Conservation (phyloP, 2,888 invertebrate species). For the Coelopa pilipes region DNA sequence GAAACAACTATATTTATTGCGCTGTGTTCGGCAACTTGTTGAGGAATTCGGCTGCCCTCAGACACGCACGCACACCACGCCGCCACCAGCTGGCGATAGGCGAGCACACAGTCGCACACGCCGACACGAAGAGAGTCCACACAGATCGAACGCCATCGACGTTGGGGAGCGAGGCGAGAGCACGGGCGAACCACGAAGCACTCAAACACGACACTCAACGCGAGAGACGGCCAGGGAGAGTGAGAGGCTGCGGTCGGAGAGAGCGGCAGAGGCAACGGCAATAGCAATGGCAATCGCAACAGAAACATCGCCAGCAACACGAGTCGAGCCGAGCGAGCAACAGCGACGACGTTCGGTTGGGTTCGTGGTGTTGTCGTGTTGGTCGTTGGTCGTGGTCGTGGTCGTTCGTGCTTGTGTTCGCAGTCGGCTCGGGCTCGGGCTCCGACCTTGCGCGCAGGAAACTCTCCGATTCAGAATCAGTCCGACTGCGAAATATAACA, state of each 20-base stretch:
- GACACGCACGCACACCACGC: constrained; percentile 12
- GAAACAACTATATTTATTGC: constrained; percentile 36
- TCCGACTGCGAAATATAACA: constrained; percentile 53
- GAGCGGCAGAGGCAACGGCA: constrained; percentile 13
- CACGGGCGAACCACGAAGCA: background rate
- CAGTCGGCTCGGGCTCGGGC: background rate
- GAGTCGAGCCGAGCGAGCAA: background rate
- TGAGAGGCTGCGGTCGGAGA: too few relatives aligned
- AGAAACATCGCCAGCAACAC: constrained; percentile 33
- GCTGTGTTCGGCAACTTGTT: constrained; percentile 40
- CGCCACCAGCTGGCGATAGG: constrained; percentile 16
- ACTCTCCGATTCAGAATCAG: constrained; percentile 51
- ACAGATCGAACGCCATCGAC: constrained; percentile 35
- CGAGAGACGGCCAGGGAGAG: background rate
- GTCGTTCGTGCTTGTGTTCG: too few relatives aligned
- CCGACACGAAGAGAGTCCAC: background rate
- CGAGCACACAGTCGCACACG: constrained; percentile 14
- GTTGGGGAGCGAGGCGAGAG: constrained; percentile 39
- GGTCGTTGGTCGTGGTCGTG: background rate
- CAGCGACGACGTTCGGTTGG: background rate
- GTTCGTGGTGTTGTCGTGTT: background rate
- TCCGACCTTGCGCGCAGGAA: constrained; percentile 56
- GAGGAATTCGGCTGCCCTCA: constrained; percentile 33
- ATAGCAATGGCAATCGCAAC: constrained; percentile 32
- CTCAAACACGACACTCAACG: too few relatives aligned